Evolutionary conservation across 2,113 vertebrate genomes (phyloP), one percentile per base, ranked within the genome.

Genomic region (Phycodurus eques): DNA sequence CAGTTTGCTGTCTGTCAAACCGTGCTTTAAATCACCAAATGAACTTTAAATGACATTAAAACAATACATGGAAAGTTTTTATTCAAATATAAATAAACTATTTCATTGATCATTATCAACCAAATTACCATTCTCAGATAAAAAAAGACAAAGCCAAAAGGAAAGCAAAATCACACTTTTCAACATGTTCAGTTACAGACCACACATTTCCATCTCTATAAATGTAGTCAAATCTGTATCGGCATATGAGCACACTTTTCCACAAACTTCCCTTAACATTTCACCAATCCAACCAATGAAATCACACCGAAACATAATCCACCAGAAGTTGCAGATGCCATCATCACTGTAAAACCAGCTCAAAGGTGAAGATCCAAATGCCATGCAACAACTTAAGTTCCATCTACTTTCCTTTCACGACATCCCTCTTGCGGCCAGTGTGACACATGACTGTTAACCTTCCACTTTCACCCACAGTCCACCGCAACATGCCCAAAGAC

Each of bases 401-500:
- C 54, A 13, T 33, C 2, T 11, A 0, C 8, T 35, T 59, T 64
- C 42, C 14, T 13, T 31, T 77, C 43, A 5, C 60, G 43, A 49
- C 53, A 10, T 54, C 33, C 73, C 13, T 39, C 71, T 76, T 51
- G 63, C 51, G 67, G 53, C 13, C 33, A 49, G 43, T 67, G 69
- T 72, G 56, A 76, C 70, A 49, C 3, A 4, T 76, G 70, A 68
- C 17, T 14, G 20, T 20, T 85, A 75, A 85, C 47, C 0, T 77
- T 65, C 81, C 84, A 69, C 88, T 77, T 81, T 84, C 71, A 85
- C 71, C 67, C 76, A 53, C 80, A 90, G 93, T 92, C 79, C 87
- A 91, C 80, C 84, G 80, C 74, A 91, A 92, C 73, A 84, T 93
- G 92, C 90, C 92, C 69, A 91, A 93, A 88, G 92, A 96, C 73